Evolutionary conservation across 1,140 invertebrate genomes (phyloP), one percentile per base, ranked within the genome.

Genomic region (Drosophila ironensis): DNA sequence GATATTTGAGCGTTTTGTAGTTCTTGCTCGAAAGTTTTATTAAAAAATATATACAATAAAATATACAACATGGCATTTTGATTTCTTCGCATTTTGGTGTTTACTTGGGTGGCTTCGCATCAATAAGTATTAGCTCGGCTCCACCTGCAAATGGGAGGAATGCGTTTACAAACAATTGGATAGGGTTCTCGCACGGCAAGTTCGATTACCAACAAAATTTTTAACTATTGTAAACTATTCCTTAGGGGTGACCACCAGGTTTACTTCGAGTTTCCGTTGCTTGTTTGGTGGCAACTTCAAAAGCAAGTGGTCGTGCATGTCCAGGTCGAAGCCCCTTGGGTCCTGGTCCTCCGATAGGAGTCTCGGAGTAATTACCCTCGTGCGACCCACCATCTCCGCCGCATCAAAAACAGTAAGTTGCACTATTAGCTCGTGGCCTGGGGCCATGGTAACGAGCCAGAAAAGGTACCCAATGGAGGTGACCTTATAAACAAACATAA

Each of bases 11-110:
- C 42, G 28, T 52, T 70, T 71, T 71, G 50, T 63, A 72, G 68
- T 63, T 72, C 68, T 63, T 72, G 56, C 57, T 72, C 68, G 57
- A 72, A 72, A 33, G 48, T 71, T 71, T 78, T 63, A 68, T 63
- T 77, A 71, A 71, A 72, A 50, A 81, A 74, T 74, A 53, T 53
- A 75, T 24, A n/a, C n/a, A n/a, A n/a, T n/a, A n/a, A n/a, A n/a
- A n/a, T n/a, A n/a, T n/a, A n/a, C n/a, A n/a, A n/a, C n/a, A n/a
- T n/a, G n/a, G n/a, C n/a, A n/a, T n/a, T n/a, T n/a, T n/a, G n/a
- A n/a, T n/a, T n/a, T n/a, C n/a, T n/a, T n/a, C n/a, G n/a, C n/a
- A n/a, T n/a, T n/a, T n/a, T n/a, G n/a, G n/a, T n/a, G n/a, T n/a
- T n/a, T n/a, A n/a, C n/a, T n/a, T n/a, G n/a, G n/a, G n/a, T n/a